These are phyloP conservation scores for Maconellicoccus hirsutus DNA, from an alignment of 1,140 invertebrate species.

Conservation along the genomic window DNA sequence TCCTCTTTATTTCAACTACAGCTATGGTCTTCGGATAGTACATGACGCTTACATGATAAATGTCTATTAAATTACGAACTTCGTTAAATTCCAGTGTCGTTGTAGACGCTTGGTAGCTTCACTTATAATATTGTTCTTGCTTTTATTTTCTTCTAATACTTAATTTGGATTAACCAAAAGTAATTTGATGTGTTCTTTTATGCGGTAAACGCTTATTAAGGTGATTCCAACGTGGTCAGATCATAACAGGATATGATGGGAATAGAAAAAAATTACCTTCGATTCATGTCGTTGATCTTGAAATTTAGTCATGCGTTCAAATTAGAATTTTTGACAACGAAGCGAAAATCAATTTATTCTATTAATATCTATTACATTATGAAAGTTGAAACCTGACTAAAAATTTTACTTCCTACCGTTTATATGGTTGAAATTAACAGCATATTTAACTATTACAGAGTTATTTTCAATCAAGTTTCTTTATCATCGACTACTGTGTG, in stretches of 20 bases:
- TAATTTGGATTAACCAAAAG: slow-evolving; percentile 21
- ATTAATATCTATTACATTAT: no score
- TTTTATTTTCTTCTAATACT: slow-evolving; percentile 17
- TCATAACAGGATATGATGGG: slow-evolving; percentile 13
- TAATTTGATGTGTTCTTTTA: slow-evolving; percentile 16
- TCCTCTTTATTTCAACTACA: background rate
- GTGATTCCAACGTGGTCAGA: background rate
- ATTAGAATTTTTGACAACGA: background rate
- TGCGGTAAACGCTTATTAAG: slow-evolving; percentile 17
- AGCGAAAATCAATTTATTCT: no score
- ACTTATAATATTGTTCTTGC: slow-evolving; percentile 11
- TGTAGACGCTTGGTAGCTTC: background rate
- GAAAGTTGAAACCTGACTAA: no score
- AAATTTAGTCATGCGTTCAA: background rate
- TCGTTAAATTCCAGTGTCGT: slow-evolving; percentile 16
- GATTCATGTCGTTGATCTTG: background rate
- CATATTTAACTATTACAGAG: no score
- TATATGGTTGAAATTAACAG: no score
- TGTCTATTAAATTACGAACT: slow-evolving; percentile 22
- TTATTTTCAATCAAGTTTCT: no score
- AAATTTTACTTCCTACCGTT: no score
- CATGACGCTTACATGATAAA: slow-evolving; percentile 20
- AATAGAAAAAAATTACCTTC: background rate
- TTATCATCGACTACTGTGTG: no score
- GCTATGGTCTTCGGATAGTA: background rate